Base-by-base conservation (phyloP, 2,113 vertebrate genomes). In the Phrynosoma platyrhinos region DNA sequence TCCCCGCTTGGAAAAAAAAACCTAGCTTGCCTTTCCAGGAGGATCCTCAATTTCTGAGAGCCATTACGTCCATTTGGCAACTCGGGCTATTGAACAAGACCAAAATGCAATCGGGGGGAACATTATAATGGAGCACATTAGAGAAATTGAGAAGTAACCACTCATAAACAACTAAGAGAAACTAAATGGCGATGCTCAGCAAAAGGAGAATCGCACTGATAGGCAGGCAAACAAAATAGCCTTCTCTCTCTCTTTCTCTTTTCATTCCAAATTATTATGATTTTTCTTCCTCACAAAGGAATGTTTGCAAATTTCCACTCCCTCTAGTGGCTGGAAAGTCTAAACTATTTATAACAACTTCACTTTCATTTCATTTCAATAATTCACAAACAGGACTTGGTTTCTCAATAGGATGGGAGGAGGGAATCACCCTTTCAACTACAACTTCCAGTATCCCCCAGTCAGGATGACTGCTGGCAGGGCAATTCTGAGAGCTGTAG, bases 21-120 rank as follows among this genome's bases (percentile, higher is more conserved):
- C 20, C 10, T 18, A 1, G 32, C 71, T 40, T 14, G 2, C 7
- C 68, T 74, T 81, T 64, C 78, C n/a, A 30, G 18, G 25, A 42
- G 23, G 16, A 1, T 42, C 16, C 2, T n/a, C 69, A 74, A 9
- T 14, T 66, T 40, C 32, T 30, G 66, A 23, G 66, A 21, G 14
- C 58, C 62, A 10, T 27, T 12, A 32, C 23, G 8, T 64, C 69
- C 36, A 47, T 36, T 82, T 32, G 20, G 55, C n/a, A 52, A 27
- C 40, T 53, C 14, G 2, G 53, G 40, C 27, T 7, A 52, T 47
- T 25, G 36, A 30, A 14, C 18, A 66, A 25, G 66, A 75, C 30
- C 40, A 32, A 47, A 75, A 53, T 14, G n/a, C 47, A 82, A 75
- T 32, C 27, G 82, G 82, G 79, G 23, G 86, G 30, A 82, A 87